These are phyloP conservation scores for Argentina silus DNA, from an alignment of 2,797 vertebrate species.

Conservation along the genomic window DNA sequence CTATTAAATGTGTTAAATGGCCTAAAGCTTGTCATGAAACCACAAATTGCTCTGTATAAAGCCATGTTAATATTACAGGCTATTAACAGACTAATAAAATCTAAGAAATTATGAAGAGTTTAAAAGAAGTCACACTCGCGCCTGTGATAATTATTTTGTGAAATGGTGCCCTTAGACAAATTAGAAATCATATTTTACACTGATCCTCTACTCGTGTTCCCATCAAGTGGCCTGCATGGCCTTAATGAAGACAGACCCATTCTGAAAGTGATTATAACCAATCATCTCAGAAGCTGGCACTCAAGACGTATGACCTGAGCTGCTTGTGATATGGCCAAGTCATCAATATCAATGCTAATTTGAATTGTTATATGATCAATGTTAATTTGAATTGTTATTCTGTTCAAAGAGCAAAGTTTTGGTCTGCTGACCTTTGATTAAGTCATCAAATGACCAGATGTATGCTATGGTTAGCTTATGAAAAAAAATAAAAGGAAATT, in stretches of 20 bases:
- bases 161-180: slow-evolving; percentile 45
- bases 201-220: slow-evolving; percentile 8
- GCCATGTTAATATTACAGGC: slow-evolving; percentile 50
- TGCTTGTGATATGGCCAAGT: slow-evolving; percentile 9
- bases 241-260: slow-evolving; percentile 26
- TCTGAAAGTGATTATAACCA: slow-evolving; percentile 19
- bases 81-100: slow-evolving; percentile 59
- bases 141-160: slow-evolving; percentile 46
- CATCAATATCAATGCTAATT: too few relatives aligned
- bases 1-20: slow-evolving; percentile 57
- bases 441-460: background rate
- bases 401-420: background rate
- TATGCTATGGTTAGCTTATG: background rate
- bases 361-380: too few relatives aligned
- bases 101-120: slow-evolving; percentile 16
- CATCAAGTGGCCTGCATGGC: slow-evolving; percentile 41
- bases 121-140: slow-evolving; percentile 18
- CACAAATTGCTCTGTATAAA: slow-evolving; percentile 50
- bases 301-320: slow-evolving; percentile 13
- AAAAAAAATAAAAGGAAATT: background rate
- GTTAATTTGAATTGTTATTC: too few relatives aligned
- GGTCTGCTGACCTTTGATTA: background rate
- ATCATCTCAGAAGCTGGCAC: slow-evolving; percentile 13
- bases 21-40: slow-evolving; percentile 51
- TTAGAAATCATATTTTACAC: slow-evolving; percentile 35